Base-by-base conservation (phyloP, 2,113 vertebrate genomes). In the Salminus brasiliensis region DNA sequence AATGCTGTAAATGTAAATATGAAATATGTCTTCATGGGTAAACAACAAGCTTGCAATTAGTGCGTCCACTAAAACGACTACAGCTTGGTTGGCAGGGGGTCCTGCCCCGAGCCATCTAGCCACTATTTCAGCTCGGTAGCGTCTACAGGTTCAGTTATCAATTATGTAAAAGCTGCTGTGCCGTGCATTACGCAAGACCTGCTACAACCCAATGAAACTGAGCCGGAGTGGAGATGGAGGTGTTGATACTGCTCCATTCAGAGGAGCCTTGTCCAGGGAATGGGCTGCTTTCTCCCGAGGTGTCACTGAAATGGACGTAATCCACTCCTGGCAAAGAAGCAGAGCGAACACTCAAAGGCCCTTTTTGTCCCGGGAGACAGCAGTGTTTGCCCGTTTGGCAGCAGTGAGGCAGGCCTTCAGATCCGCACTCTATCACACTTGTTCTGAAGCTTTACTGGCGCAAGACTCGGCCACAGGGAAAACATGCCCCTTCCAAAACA, bases 231-330 rank as follows among this genome's bases (percentile, higher is more conserved):
- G 29, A 74, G 27, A 67, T 32, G 68, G 63, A 77, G 12, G 62
- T 57, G 70, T 72, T 77, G 75, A 68, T 77, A 77, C 53, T 11
- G 52, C 43, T 68, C 41, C 62, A 77, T 84, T 80, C 73, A 76
- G 18, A 27, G 21, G 8, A 53, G 16, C 55, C 65, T 70, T 47
- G 52, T 72, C 62, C 15, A 25, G 4, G 47, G 67, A 77, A 72
- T 49, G 16, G 70, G 39, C 47, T 29, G 34, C 60, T 68, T 82
- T 73, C 55, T 74, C 78, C 60, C 1, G 21, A 72, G 60, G 69
- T 72, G 78, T 72, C 74, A 72, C 41, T 76, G 59, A 77, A 84
- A 78, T 80, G 53, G 49, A 57, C 78, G 66, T 45, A 77, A 73
- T 73, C 69, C 74, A 49, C 60, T 66, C 29, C 55, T 80, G 78